Percentiles rank a stretch among this genome's conserved stretches.
phyloP scores from a whole-genome alignment of 2,113 vertebrate genomes.

The Monarcha castaneiventris region DNA sequence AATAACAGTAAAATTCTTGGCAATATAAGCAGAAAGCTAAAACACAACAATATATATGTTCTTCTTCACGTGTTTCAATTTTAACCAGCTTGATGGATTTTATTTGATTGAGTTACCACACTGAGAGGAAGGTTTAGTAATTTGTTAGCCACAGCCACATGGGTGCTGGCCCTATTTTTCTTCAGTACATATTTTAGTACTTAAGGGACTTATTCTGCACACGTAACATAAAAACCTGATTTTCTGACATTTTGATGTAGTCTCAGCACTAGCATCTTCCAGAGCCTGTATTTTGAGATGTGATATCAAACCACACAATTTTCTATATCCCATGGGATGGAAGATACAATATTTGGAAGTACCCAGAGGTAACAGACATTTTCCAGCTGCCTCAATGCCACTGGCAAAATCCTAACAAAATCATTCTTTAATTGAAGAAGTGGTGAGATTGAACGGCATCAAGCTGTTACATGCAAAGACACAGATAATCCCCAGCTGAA shows the following conservation, averaged over 20 bases:
- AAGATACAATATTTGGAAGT: constrained; percentile 21
- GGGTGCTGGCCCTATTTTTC: constrained; percentile 12
- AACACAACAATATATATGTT: neutral
- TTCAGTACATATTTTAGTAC: neutral
- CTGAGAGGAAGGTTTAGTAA: neutral
- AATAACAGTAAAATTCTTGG: neutral
- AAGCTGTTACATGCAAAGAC: neutral
- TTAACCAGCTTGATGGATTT: neutral
- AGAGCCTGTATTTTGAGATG: neutral
- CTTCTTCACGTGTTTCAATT: neutral
- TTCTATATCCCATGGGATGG: neutral
- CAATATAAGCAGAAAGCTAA: neutral
- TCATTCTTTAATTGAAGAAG: constrained; percentile 42
- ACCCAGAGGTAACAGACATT: neutral
- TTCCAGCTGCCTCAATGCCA: neutral
- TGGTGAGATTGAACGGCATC: neutral
- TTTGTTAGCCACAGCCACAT: neutral
- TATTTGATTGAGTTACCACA: neutral
- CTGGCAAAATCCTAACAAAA: constrained; percentile 24
- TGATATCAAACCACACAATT: neutral
- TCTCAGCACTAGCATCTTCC: neutral
- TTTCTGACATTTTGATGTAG: neutral
- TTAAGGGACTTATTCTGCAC: neutral
- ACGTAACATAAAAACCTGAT: neutral
- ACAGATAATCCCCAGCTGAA: neutral